phyloP scores from a whole-genome alignment of 2,888 invertebrate species.

The Epirrhoe alternata region DNA sequence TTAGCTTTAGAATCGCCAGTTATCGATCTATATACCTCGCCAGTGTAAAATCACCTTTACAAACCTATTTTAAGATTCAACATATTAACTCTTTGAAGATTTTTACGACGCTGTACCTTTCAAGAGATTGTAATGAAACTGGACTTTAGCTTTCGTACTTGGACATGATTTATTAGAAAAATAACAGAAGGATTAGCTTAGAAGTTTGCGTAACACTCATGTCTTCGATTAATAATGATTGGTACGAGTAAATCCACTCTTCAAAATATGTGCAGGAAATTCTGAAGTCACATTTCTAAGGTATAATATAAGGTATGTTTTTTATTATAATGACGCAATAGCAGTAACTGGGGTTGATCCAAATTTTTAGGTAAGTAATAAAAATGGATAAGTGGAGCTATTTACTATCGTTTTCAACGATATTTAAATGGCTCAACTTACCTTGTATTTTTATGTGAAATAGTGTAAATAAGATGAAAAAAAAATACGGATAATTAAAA shows the following conservation, averaged over 20 bases:
- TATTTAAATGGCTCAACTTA: too few species aligned
- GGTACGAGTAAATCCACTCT: background rate
- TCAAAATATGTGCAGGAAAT: too few species aligned
- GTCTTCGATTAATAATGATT: background rate
- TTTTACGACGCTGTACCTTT: constrained; percentile 34
- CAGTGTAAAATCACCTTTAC: constrained; percentile 11
- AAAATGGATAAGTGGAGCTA: too few species aligned
- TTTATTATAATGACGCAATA: too few species aligned
- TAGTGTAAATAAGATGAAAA: too few species aligned
- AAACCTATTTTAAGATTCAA: constrained; percentile 24
- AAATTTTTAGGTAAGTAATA: too few species aligned
- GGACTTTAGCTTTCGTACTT: constrained; percentile 24
- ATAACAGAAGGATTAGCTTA: background rate
- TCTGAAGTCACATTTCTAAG: too few species aligned
- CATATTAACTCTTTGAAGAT: constrained; percentile 35
- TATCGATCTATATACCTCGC: constrained; percentile 15
- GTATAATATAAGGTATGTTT: too few species aligned
- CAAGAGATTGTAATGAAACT: constrained; percentile 29
- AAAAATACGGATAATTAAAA: too few species aligned
- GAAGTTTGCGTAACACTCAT: constrained; percentile 2
- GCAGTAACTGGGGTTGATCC: too few species aligned
- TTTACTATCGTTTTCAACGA: too few species aligned
- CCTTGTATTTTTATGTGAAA: too few species aligned
- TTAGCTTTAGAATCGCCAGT: background rate
- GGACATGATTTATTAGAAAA: constrained; percentile 22